Evolutionary conservation across 2,113 vertebrate genomes (phyloP).

Genomic region (Empidonax traillii): DNA sequence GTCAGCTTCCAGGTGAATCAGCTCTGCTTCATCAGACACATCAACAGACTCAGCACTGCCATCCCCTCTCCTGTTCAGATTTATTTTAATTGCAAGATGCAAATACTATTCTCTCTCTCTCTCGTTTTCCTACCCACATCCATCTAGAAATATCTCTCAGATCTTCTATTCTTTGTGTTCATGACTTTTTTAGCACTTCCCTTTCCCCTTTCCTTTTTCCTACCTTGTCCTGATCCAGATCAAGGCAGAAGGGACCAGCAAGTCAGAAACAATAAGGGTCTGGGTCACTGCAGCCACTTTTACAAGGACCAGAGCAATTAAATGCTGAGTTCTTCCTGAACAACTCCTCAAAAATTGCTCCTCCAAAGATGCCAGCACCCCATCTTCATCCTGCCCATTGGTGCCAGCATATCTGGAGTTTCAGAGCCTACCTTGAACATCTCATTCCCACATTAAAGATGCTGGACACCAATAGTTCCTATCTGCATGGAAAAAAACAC

Average conservation of each 20-base stretch:
- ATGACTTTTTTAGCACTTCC: background rate
- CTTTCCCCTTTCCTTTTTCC: background rate
- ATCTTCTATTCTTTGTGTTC: background rate
- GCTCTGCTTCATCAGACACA: slow-evolving; percentile 74
- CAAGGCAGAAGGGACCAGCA: background rate
- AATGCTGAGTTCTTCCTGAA: background rate
- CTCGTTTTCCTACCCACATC: slow-evolving; percentile 56
- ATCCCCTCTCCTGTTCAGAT: slow-evolving; percentile 51
- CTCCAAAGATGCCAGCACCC: background rate
- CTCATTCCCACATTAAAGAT: background rate
- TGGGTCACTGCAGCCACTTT: background rate
- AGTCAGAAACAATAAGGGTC: background rate
- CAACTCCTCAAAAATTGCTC: background rate
- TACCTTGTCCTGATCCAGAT: background rate
- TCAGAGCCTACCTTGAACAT: background rate
- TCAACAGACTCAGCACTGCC: slow-evolving; percentile 66
- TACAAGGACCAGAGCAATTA: background rate
- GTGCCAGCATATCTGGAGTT: background rate
- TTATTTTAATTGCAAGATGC: slow-evolving; percentile 73
- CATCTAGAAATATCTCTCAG: slow-evolving; percentile 62
- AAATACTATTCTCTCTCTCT: slow-evolving; percentile 59
- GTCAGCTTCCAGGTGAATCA: slow-evolving; percentile 74
- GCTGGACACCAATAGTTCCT: background rate
- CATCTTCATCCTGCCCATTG: background rate
- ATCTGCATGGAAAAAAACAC: background rate